These are phyloP conservation scores for Bimastos eiseni DNA, from an alignment of 2,888 invertebrate species.

Conservation along the genomic window DNA sequence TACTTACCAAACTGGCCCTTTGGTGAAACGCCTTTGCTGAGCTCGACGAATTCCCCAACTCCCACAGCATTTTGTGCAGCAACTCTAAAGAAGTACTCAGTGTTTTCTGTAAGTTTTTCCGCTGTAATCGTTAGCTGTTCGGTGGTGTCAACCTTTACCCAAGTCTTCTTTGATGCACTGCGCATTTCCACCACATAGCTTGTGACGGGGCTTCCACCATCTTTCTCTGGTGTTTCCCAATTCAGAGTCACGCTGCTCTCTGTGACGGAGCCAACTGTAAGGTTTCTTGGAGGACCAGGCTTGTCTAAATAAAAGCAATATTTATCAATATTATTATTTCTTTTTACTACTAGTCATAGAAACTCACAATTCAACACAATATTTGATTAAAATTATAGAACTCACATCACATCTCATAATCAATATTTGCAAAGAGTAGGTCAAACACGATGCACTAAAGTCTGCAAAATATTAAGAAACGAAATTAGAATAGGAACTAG, in stretches of 20 bases:
- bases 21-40: constrained; percentile 53
- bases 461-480: background rate
- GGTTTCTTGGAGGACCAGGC: constrained; percentile 47
- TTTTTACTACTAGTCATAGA: background rate
- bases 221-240: constrained; percentile 41
- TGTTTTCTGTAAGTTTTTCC: constrained; percentile 35
- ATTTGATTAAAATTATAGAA: no score
- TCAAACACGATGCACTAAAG: background rate
- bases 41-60: constrained; percentile 60
- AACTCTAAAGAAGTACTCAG: constrained; percentile 40
- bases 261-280: constrained; percentile 41
- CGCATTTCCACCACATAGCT: constrained; percentile 48
- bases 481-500: background rate
- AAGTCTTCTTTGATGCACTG: constrained; percentile 34
- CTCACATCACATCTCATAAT: background rate
- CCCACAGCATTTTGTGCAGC: constrained; percentile 71
- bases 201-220: constrained; percentile 43
- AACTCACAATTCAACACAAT: no score
- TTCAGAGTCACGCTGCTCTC: constrained; percentile 52
- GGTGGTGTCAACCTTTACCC: constrained; percentile 31
- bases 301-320: constrained; percentile 42
- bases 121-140: constrained; percentile 32
- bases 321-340: background rate
- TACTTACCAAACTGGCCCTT: constrained; percentile 38
- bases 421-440: background rate